Base-by-base conservation (phyloP, 2,888 invertebrate genomes). In the Luperina testacea region DNA sequence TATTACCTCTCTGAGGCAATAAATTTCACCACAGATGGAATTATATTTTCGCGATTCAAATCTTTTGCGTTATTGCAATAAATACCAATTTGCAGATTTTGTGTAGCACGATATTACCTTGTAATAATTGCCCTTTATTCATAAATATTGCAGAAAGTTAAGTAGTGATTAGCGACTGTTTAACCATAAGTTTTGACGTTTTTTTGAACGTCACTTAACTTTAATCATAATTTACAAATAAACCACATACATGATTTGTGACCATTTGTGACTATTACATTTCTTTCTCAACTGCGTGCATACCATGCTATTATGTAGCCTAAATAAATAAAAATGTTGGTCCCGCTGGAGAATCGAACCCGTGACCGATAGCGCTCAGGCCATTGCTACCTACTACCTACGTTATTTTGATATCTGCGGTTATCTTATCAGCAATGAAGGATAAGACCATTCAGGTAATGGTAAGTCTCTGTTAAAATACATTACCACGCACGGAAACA, bases 61-160 rank as follows among this genome's bases (percentile, higher is more conserved):
- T 76, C 67, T 83, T 86, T 87, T 83, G 75, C 77, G 75, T 70
- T 78, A 48, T 68, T 48, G 65, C 67, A 79, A 89, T 89, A 89
- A 88, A 89, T 87, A 81, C 67, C 77, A 87, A 83, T 88, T 86
- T 86, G 72, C 42, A 69, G 75, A 71, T 80, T 83, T 70, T 69
- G 61, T 73, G 75, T 77, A 70, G 48, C 72, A 51, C 63, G 74
- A 63, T 81, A 74, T 63, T 72, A 57, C 42, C 32, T 75, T 51
- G 59, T 69, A 48, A 67, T 81, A 69, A 77, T 84, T 57, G 1
- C 24, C 1, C 24, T 57, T n/a, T 57, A n/a, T n/a, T 57, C 24
- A n/a, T 24, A n/a, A n/a, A 57, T 4, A 3, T 8, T n/a, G 57
- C 57, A 0, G 4, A n/a, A 57, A 57, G 57, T n/a, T n/a, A 20